Evolutionary conservation across 2,888 invertebrate genomes (phyloP), one percentile per base, ranked within the genome.

Genomic region (Adelphocoris suturalis): DNA sequence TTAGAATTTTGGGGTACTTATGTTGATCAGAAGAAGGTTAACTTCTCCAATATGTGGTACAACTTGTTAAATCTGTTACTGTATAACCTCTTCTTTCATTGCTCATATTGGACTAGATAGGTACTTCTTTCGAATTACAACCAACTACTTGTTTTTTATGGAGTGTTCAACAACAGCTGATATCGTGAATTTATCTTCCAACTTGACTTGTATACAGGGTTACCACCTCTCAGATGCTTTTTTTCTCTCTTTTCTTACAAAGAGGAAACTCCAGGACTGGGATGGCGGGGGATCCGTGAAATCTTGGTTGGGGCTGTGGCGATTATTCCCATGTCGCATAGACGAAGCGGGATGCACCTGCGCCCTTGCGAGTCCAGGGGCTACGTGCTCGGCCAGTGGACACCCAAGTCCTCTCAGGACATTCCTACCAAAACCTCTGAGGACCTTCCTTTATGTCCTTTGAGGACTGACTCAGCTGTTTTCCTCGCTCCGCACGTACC

Each of bases 271-370:
- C 47, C 23, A 7, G 37, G 52, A 23, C 52, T 23, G 23, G 11
- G n/a, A 52, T 52, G 82, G 82, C 48, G 46, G 76, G 46, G 86
- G 19, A 61, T 27, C 86, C 86, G 86, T 75, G 86, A 86, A 86
- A 86, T 86, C 47, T 82, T 27, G 47, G 37, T 37, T 28, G 86
- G 86, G 68, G 47, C 16, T 11, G 68, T 27, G 75, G 86, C 28
- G 85, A 85, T 85, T 61, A 85, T 85, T 85, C 85, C 85, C 85
- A 85, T 85, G 85, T 85, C 85, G 55, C 85, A 85, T 61, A 46
- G 85, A 82, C 55, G 57, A 11, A 37, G 85, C 5, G 37, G 37
- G 85, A 61, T 55, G 85, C 57, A 85, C 57, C 61, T 85, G 85
- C 61, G 61, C 55, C 48, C 82, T 82, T 57, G 55, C 61, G 55